A percentile compares a stretch with the other conserved stretches of the same genome.
Evolutionary conservation across 2,888 invertebrate species (phyloP).

Genomic region (Atrina japonica): DNA sequence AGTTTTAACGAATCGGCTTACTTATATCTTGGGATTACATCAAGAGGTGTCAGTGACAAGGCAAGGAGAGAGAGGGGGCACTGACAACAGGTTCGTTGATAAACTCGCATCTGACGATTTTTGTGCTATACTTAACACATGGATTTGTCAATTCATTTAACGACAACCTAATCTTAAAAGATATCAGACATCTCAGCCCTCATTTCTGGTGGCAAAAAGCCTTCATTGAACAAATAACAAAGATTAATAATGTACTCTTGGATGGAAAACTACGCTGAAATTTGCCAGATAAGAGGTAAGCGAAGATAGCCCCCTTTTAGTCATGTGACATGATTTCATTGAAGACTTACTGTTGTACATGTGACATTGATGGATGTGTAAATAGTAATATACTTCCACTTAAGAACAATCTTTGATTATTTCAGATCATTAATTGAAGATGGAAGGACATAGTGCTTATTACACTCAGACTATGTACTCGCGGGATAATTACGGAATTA

Average conservation of each 20-base stretch:
- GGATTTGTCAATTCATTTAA: constrained; percentile 21
- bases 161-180: constrained; percentile 21
- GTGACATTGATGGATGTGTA: constrained; percentile 42
- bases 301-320: constrained; percentile 30
- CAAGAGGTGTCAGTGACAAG: constrained; percentile 29
- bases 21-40: constrained; percentile 24
- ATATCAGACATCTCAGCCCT: constrained; percentile 24
- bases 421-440: constrained; percentile 48
- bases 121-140: constrained; percentile 23
- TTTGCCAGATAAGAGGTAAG: constrained; percentile 29
- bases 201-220: constrained; percentile 23
- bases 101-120: constrained; percentile 15
- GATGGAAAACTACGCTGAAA: constrained; percentile 25
- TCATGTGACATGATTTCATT: constrained; percentile 36
- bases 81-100: constrained; percentile 13
- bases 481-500: constrained; percentile 55
- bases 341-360: constrained; percentile 24
- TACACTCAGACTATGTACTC: constrained; percentile 65
- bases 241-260: constrained; percentile 13
- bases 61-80: constrained; percentile 22
- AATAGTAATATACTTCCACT: constrained; percentile 36
- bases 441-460: constrained; percentile 69
- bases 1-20: constrained; percentile 2
- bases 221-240: constrained; percentile 20
- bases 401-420: constrained; percentile 43